Evolutionary conservation across 1,140 invertebrate genomes (phyloP), one percentile per base, ranked within the genome.

Genomic region (Mya arenaria): DNA sequence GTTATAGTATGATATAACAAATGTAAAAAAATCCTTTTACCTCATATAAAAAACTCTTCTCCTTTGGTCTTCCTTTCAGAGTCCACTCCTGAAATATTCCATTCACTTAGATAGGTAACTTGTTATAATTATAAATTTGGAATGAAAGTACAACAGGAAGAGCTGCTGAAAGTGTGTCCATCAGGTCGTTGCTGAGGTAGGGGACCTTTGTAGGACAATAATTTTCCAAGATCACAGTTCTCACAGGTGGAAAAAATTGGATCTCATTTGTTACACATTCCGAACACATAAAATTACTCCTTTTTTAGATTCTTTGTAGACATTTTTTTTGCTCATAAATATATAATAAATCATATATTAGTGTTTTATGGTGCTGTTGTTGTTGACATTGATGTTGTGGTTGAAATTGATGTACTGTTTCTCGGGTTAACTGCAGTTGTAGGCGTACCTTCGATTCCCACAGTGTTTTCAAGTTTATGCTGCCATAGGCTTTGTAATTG

Each of bases 31-130:
- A 17, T 25, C 28, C 28, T 13, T 17, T n/a, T 0, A 78, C 75
- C 75, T 78, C 75, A 68, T 78, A 78, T 30, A 78, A 23, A 15
- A 78, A 78, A 28, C 75, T 78, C 68, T 78, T 78, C 19, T 37
- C 15, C 28, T n/a, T 68, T 10, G 30, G 25, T 56, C 75, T 78
- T 8, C 75, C 75, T 32, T 78, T 55, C 55, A 68, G 68, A n/a
- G 37, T 34, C 62, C 62, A 78, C 8, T 36, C 58, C 75, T 78
- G 63, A 1, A 78, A 75, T 56, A 56, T 5, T 17, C 8, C 10
- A 5, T 48, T 13, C 44, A 48, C 56, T 19, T 60, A 28, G 10
- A 13, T 25, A 60, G 15, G 8, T 13, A 17, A 10, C 15, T 19
- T 60, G 15, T 10, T 25, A 60, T 60, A 28, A 10, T 60, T 60